Conservation (phyloP, 2,888 invertebrate species). For the Stictocephala bisonia region DNA sequence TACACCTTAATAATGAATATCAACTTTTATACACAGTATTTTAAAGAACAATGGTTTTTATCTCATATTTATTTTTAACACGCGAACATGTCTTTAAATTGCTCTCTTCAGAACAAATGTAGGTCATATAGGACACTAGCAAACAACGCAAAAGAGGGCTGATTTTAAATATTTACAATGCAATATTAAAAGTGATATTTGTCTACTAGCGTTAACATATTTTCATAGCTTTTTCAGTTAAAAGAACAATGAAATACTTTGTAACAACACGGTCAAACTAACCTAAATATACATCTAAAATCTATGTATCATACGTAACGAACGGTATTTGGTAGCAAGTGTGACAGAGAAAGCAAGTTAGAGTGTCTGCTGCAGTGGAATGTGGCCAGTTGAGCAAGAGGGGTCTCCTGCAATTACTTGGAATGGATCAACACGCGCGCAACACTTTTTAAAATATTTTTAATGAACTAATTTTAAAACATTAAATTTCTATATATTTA, state of each 20-base stretch:
- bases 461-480: conserved; percentile 51
- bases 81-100: conserved; percentile 39
- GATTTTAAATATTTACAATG: conserved; percentile 49
- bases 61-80: conserved; percentile 40
- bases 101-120: conserved; percentile 41
- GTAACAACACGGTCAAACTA: conserved; percentile 58
- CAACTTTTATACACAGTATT: conserved; percentile 50
- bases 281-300: conserved; percentile 59
- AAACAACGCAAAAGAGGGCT: conserved; percentile 44
- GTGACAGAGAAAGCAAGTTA: conserved; percentile 48
- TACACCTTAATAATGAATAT: conserved; percentile 51
- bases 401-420: conserved; percentile 44
- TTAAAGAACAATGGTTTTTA: conserved; percentile 45
- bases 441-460: conserved; percentile 50
- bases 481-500: conserved; percentile 51
- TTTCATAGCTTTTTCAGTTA: conserved; percentile 48
- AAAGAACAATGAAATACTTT: conserved; percentile 50
- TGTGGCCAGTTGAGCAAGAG: conserved; percentile 50
- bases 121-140: conserved; percentile 43
- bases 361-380: conserved; percentile 45
- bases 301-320: conserved; percentile 54
- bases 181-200: conserved; percentile 49
- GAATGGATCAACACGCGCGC: conserved; percentile 52
- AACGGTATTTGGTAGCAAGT: conserved; percentile 26
- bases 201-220: conserved; percentile 50